Base-by-base conservation (phyloP, 1,140 invertebrate genomes). In the Eufriesea mexicana region DNA sequence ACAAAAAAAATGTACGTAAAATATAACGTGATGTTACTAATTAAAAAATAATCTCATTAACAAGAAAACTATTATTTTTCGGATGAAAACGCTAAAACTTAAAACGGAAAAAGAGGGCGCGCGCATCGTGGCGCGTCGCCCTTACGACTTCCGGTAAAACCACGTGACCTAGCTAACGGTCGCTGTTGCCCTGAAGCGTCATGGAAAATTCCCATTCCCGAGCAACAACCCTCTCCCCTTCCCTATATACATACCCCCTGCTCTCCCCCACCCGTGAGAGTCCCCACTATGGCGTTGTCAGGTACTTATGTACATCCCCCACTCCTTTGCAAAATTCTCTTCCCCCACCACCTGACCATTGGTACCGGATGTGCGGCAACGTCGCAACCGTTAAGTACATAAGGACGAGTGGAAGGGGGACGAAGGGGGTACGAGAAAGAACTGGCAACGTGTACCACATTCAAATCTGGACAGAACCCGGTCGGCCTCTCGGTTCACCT, bases 381-480 rank as follows among this genome's bases (percentile, higher is more conserved):
- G 89, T 94, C 91, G 93, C 93, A 94, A 92, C 90, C 89, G 91
- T 92, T 93, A 92, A 92, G 90, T 91, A 91, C 81, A 93, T 92
- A 91, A 89, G 89, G 79, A 82, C 75, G 75, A 75, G 78, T 84
- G 72, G 88, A 72, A 72, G 81, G 77, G 73, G 61, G 59, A 45
- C 10, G 68, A 49, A 74, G 83, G 85, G 74, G 83, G 62, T 75
- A 80, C 62, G 82, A 83, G 89, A 90, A 90, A 90, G 92, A 93
- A 91, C 90, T 92, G 93, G 92, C 92, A 94, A 94, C 92, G 92
- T 93, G 93, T 92, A 91, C 88, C 89, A 92, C 89, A 90, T 92
- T 91, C 90, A 93, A 93, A 94, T 92, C 89, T 91, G 89, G 86
- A 89, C 89, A 79, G 85, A 90, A 89, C 85, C 84, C 86, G 83